A percentile compares a stretch with the other conserved stretches of the same genome.
Conservation (phyloP, 2,888 invertebrate species). For the Pterostichus madidus region DNA sequence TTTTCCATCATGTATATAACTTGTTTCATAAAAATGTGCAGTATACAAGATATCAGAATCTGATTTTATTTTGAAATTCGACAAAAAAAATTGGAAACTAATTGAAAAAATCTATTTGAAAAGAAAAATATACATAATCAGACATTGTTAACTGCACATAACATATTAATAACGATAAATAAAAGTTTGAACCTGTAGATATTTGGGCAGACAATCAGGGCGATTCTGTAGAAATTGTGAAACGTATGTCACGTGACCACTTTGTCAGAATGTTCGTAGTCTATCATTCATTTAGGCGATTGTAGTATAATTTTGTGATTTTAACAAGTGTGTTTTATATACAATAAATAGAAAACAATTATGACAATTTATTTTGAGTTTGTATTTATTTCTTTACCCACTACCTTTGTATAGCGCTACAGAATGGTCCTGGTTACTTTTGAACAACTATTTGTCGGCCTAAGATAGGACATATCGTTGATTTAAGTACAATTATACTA, state of each 20-base stretch:
- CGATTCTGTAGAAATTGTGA: conserved; percentile 66
- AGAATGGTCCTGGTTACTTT: conserved; percentile 65
- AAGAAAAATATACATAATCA: conserved; percentile 60
- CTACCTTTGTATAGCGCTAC: conserved; percentile 51
- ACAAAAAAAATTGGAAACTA: conserved; percentile 29
- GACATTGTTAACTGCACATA: conserved; percentile 65
- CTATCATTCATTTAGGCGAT: conserved; percentile 66
- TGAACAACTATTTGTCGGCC: conserved; percentile 63
- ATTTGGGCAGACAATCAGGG: conserved; percentile 67
- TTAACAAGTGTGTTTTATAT: conserved; percentile 67
- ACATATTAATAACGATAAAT: conserved; percentile 64
- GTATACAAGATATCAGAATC: conserved; percentile 60
- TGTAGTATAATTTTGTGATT: conserved; percentile 67
- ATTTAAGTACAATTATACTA: conserved; percentile 66
- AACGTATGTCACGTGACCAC: conserved; percentile 58
- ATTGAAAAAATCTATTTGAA: conserved; percentile 37
- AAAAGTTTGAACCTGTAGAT: conserved; percentile 66
- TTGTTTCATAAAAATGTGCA: conserved; percentile 65
- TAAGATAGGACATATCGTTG: conserved; percentile 67
- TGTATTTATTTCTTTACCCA: conserved; percentile 46
- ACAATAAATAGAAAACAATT: conserved; percentile 66
- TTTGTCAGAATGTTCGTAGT: conserved; percentile 66
- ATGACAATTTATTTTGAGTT: conserved; percentile 56
- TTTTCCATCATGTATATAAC: conserved; percentile 62
- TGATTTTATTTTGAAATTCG: conserved; percentile 61